A percentile compares a stretch with the other conserved stretches of the same genome.
phyloP scores from a whole-genome alignment of 2,113 vertebrate genomes.

The Calyptommatus sinebrachiatus region DNA sequence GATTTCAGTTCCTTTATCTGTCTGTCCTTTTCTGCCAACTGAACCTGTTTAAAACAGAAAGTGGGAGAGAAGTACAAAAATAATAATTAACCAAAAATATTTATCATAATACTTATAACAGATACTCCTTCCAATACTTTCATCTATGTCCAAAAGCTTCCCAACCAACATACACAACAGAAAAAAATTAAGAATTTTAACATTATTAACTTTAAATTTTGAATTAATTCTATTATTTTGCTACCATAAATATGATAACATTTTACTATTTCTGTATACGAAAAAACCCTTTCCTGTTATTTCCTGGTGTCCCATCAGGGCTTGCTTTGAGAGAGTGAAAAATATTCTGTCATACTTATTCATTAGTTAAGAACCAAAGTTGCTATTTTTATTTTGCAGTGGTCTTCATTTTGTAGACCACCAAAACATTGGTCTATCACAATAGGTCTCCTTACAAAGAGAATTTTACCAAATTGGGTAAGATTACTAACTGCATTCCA shows the following conservation, averaged over 20 bases:
- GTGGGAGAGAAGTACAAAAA: conserved; percentile 23
- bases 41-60: conserved; percentile 74
- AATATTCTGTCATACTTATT: too few species aligned
- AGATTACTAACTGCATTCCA: too few species aligned
- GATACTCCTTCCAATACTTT: background rate
- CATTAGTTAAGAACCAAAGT: too few species aligned
- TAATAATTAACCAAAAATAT: conserved; percentile 28
- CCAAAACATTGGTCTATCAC: background rate
- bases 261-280: too few species aligned
- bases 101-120: background rate
- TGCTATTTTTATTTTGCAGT: background rate
- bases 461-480: background rate
- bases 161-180: background rate
- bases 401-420: background rate
- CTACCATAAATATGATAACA: too few species aligned
- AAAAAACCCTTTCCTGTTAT: too few species aligned
- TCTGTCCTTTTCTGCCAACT: conserved; percentile 87
- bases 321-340: too few species aligned
- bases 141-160: too few species aligned
- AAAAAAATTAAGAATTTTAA: background rate
- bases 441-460: background rate
- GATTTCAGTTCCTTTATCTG: conserved; percentile 84
- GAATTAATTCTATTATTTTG: too few species aligned
- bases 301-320: too few species aligned
- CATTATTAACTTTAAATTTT: background rate